phyloP scores from a whole-genome alignment of 1,140 invertebrate genomes.

The Neodiprion pinetum region DNA sequence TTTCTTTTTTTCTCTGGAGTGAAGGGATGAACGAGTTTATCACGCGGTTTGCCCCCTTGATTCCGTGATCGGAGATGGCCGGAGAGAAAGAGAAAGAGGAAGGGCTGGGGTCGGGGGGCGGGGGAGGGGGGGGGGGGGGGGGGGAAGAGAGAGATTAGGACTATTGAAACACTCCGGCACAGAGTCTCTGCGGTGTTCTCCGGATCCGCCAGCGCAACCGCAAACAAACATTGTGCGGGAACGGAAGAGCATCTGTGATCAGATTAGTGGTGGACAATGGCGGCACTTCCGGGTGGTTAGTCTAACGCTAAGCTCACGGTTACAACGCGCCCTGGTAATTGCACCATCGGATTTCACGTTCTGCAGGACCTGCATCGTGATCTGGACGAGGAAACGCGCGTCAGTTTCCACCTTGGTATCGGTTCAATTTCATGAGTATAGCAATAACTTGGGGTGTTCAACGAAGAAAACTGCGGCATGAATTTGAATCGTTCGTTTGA shows the following conservation, averaged over 20 bases:
- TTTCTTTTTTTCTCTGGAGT: slow-evolving; percentile 18
- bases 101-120: neutral
- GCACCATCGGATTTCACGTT: neutral
- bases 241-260: slow-evolving; percentile 45
- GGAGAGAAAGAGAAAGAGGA: neutral
- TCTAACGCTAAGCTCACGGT: slow-evolving; percentile 40
- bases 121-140: neutral
- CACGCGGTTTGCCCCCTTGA: neutral
- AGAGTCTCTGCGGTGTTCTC: slow-evolving; percentile 14
- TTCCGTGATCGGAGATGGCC: neutral
- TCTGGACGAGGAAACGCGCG: neutral
- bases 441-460: too few relatives aligned
- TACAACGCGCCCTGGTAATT: slow-evolving; percentile 33
- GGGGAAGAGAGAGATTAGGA: too few relatives aligned
- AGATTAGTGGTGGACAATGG: slow-evolving; percentile 52
- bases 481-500: too few relatives aligned
- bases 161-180: neutral
- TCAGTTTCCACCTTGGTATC: neutral
- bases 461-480: too few relatives aligned
- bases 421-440: too few relatives aligned
- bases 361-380: neutral
- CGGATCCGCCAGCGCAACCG: slow-evolving; percentile 41
- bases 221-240: slow-evolving; percentile 45
- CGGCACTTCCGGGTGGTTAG: slow-evolving; percentile 56
- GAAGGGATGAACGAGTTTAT: neutral